Evolutionary conservation across 2,113 vertebrate species (phyloP).

Genomic region (Ariopsis seemanni): DNA sequence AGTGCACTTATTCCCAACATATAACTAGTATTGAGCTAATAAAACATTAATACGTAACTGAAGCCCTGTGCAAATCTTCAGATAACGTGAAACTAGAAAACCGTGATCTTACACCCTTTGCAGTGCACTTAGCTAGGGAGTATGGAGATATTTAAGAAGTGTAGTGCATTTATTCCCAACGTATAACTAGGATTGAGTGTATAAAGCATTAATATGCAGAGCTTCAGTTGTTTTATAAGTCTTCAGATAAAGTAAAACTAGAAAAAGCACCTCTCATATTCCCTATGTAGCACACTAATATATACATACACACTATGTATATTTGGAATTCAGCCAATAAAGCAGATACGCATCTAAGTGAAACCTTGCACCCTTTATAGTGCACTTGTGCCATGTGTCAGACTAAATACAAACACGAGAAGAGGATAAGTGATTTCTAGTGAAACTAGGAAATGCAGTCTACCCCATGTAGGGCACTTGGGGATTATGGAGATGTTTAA

Average conservation of each 20-base stretch:
- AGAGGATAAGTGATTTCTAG: neutral
- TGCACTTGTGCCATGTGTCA: neutral
- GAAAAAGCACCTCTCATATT: too few relatives aligned
- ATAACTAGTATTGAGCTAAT: neutral
- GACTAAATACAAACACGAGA: neutral
- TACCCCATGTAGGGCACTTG: neutral
- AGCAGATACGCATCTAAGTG: neutral
- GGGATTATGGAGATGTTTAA: neutral
- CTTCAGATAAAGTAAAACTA: neutral
- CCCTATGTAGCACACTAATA: neutral
- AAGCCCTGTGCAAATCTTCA: neutral
- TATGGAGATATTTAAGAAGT: too few relatives aligned
- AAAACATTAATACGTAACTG: neutral
- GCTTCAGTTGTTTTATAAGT: too few relatives aligned
- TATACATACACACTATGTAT: too few relatives aligned
- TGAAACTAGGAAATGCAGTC: neutral
- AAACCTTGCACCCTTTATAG: neutral
- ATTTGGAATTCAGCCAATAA: neutral
- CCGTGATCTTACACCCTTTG: neutral
- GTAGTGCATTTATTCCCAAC: too few relatives aligned
- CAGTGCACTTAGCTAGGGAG: neutral
- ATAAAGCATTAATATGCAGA: neutral
- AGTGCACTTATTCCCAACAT: neutral
- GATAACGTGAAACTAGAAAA: neutral
- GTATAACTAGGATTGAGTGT: neutral